These are phyloP conservation scores for Anas platyrhynchos DNA, from an alignment of 2,113 vertebrate species.

Conservation along the genomic window DNA sequence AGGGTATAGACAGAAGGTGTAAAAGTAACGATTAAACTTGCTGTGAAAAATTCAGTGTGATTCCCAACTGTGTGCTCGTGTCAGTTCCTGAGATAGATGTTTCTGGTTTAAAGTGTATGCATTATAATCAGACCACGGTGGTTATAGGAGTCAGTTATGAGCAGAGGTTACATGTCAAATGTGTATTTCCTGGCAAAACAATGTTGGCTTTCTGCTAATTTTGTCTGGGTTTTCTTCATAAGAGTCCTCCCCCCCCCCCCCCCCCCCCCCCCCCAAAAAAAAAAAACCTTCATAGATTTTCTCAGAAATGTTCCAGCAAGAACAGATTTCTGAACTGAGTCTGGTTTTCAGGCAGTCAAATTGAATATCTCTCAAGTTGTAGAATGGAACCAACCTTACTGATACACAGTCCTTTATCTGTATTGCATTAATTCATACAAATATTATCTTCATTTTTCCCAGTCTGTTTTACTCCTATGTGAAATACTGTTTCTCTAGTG, in stretches of 20 bases:
- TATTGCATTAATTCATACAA: background rate
- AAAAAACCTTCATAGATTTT: background rate
- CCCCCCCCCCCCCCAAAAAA: background rate
- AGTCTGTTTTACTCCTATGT: background rate
- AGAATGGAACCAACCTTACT: background rate
- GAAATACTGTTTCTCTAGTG: background rate
- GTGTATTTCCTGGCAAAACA: background rate
- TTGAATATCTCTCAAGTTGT: rapidly evolving
- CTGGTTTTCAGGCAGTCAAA: background rate
- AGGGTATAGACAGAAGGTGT: background rate
- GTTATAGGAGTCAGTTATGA: background rate
- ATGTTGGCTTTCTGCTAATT: background rate
- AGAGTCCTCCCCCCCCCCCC: no score
- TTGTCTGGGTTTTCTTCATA: background rate
- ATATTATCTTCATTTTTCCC: background rate
- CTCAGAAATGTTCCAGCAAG: background rate
- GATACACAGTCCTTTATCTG: rapidly evolving
- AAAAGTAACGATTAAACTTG: background rate
- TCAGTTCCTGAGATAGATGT: background rate
- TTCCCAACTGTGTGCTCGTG: background rate
- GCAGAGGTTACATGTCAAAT: background rate
- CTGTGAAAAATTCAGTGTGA: background rate
- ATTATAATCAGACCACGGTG: background rate
- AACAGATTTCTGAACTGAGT: background rate
- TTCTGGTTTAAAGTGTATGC: background rate